Evolutionary conservation across 2,113 vertebrate genomes (phyloP), one percentile per base, ranked within the genome.

Genomic region (human): DNA sequence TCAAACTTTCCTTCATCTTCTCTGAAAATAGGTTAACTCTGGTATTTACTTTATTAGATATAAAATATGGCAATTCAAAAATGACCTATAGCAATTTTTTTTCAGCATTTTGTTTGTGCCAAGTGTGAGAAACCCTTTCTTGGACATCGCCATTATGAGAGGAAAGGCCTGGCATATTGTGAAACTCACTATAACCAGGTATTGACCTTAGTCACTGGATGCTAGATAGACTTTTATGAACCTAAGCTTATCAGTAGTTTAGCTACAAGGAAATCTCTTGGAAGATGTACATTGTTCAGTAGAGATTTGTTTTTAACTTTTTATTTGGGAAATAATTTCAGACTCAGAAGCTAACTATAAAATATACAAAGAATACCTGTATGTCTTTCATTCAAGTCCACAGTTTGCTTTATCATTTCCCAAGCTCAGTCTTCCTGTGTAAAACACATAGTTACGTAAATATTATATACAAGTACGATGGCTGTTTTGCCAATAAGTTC

Each of bases 91-190:
- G 12, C 73, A 0, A 84, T 95, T 99, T 98, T 99, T 97, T 99
- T 98, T 79, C 98, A 99, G 99, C 99, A 99, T 99, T 99, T 99
- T 99, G 99, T 99, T 97, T 99, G 99, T 98, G 99, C 99, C 89
- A 99, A 99, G 98, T 99, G 99, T 99, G 99, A 99, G 98, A 99
- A 99, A 97, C 99, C 99, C n/a, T 99, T 99, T 98, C 99, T 99
- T 92, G 99, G 99, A 95, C 99, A 99, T 98, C 99, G 99, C 95
- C 99, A 99, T 98, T 99, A 99, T 2, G 99, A 99, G 93, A 99
- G 99, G 97, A 99, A 99, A 93, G 99, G 99, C 59, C 98, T 99
- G 99, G 99, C 99, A 0, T 99, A 99, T 98, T 99, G 99, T 96
- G 99, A 99, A 98, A 99, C 99, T 0, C 99, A 99, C 99, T 99